Conservation (phyloP, 1,140 invertebrate species). For the Charaxes varanes region DNA sequence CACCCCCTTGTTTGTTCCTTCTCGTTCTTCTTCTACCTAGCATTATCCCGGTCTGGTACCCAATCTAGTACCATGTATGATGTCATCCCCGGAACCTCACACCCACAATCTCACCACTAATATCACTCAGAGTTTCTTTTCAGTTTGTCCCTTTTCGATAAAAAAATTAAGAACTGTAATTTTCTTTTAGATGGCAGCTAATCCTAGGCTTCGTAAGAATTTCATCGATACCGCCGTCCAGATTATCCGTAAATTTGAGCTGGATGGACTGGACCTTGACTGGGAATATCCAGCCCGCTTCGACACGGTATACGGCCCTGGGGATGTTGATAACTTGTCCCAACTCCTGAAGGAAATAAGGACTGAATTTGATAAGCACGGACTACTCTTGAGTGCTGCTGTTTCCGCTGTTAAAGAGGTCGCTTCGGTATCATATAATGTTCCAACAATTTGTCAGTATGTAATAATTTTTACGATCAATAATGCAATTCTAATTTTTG, state of each 20-base stretch:
- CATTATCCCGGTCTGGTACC: no score
- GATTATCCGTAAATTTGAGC: constrained; percentile 78
- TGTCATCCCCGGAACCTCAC: no score
- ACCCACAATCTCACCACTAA: no score
- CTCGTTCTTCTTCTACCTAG: no score
- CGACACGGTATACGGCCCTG: constrained; percentile 74
- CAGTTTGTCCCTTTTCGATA: no score
- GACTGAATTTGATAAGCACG: constrained; percentile 72
- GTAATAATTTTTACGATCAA: no score
- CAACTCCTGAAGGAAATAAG: constrained; percentile 76
- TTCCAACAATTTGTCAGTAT: constrained; percentile 65
- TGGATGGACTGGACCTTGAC: constrained; percentile 88
- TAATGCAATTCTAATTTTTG: no score
- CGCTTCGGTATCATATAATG: constrained; percentile 76
- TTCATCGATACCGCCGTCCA: constrained; percentile 77
- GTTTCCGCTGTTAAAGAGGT: constrained; percentile 74
- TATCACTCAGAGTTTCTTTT: no score
- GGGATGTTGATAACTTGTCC: constrained; percentile 70
- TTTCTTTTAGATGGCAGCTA: constrained; percentile 74
- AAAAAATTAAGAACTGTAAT: no score
- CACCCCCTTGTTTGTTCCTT: no score
- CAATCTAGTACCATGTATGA: no score
- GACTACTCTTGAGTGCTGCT: constrained; percentile 76
- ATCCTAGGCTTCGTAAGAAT: constrained; percentile 65
- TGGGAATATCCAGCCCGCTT: constrained; percentile 87